Percentiles rank a stretch among this genome's conserved stretches.
Evolutionary conservation across 23 tunicate species (phyloP).

Genomic region (Halocynthia aurantium): DNA sequence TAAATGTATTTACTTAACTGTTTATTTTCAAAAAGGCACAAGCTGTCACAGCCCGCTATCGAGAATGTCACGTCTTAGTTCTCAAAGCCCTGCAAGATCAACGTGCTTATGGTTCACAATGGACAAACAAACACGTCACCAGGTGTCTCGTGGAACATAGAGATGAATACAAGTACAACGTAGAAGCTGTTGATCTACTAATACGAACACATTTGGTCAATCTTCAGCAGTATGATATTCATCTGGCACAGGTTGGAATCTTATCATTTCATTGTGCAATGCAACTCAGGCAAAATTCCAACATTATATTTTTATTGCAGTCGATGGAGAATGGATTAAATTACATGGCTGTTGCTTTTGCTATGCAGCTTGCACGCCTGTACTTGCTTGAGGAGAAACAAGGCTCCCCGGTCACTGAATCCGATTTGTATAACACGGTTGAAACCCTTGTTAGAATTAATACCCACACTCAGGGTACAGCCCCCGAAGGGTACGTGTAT

Average conservation of each 20-base stretch:
- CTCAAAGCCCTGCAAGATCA: constrained; percentile 82
- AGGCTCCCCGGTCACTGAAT: constrained; percentile 56
- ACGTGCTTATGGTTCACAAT: constrained; percentile 72
- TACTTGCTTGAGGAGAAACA: constrained; percentile 74
- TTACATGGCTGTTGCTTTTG: constrained; percentile 74
- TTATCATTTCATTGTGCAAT: too few relatives aligned
- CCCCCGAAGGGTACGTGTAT: constrained; percentile 76
- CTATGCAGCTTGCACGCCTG: constrained; percentile 62
- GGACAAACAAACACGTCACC: constrained; percentile 86
- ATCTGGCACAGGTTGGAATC: constrained; percentile 65
- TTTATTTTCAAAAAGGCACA: constrained; percentile 24
- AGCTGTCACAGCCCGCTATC: constrained; percentile 35
- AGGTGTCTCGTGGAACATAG: constrained; percentile 71
- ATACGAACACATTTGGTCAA: constrained; percentile 69
- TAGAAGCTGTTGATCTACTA: constrained; percentile 60
- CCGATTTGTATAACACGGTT: constrained; percentile 68
- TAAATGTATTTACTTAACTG: background rate
- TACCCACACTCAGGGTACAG: constrained; percentile 47
- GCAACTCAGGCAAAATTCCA: background rate
- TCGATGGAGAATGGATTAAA: constrained; percentile 85
- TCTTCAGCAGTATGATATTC: constrained; percentile 76
- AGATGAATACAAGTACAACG: constrained; percentile 83
- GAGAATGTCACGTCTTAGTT: constrained; percentile 68
- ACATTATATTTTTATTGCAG: constrained; percentile 13
- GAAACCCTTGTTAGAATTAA: constrained; percentile 66